Percentiles rank a stretch among this genome's conserved stretches.
These are phyloP conservation scores for Ranitomeya variabilis DNA, from an alignment of 2,113 vertebrate genomes.

Conservation along the genomic window DNA sequence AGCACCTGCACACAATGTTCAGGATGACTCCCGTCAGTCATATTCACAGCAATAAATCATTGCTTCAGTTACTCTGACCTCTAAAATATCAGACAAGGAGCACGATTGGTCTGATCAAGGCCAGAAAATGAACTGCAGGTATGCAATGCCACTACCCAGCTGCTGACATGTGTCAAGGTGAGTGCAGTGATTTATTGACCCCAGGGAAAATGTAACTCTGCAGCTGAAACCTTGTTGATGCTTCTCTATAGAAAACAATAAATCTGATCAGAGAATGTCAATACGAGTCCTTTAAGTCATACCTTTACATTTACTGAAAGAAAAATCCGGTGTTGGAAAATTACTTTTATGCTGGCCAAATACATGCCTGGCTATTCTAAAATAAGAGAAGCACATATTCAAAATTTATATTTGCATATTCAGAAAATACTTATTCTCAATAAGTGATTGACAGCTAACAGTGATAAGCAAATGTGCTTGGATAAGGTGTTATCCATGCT, in stretches of 20 bases:
- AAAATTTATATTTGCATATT: background rate
- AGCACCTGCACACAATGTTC: slow-evolving; percentile 25
- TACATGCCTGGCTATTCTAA: background rate
- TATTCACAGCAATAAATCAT: slow-evolving; percentile 27
- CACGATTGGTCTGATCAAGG: slow-evolving; percentile 1
- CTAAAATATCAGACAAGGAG: slow-evolving; percentile 13
- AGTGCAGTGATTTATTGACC: slow-evolving; percentile 49
- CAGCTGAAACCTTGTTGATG: slow-evolving; percentile 26
- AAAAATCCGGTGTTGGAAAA: background rate
- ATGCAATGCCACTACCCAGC: slow-evolving; percentile 37
- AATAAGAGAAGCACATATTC: background rate
- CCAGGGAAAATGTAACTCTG: slow-evolving; percentile 28
- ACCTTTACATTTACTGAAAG: background rate
- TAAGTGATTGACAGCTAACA: too few species aligned
- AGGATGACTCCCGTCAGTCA: slow-evolving; percentile 6
- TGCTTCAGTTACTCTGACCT: slow-evolving; percentile 31
- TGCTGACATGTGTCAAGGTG: slow-evolving; percentile 53
- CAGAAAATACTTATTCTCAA: background rate
- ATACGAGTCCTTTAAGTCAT: slow-evolving; percentile 14
- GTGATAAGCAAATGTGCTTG: too few species aligned
- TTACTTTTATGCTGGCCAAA: background rate
- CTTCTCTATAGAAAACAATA: slow-evolving; percentile 49
- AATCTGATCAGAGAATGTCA: slow-evolving; percentile 38
- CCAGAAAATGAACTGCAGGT: slow-evolving; percentile 41
- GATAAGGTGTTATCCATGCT: too few species aligned